A percentile compares a stretch with the other conserved stretches of the same genome.
phyloP scores from a whole-genome alignment of 2,113 vertebrate genomes.

The Pangasianodon hypophthalmus region DNA sequence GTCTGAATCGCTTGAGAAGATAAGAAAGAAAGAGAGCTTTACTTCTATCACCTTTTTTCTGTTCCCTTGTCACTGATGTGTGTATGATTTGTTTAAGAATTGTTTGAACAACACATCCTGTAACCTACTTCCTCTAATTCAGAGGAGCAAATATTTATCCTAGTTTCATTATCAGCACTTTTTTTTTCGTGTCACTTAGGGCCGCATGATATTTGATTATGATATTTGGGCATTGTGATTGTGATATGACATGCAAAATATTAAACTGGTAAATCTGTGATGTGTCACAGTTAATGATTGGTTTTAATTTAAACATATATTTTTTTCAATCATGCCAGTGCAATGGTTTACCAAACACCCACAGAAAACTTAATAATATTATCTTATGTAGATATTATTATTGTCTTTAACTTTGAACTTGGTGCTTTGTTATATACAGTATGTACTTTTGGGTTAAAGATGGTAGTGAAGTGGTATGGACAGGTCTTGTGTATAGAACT shows the following conservation, averaged over 20 bases:
- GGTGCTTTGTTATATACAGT: not conserved
- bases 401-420: not conserved
- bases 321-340: not conserved
- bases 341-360: not conserved
- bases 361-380: not conserved
- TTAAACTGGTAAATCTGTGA: not conserved
- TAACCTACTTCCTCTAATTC: slow-evolving; percentile 31
- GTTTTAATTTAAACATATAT: not conserved
- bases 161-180: slow-evolving; percentile 4
- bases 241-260: not conserved
- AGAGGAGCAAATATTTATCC: not conserved
- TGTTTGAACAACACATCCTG: slow-evolving; percentile 20
- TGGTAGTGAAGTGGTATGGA: not conserved
- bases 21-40: not conserved
- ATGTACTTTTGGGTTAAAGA: not conserved
- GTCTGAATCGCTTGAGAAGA: not conserved
- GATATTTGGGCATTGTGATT: not conserved
- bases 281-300: not conserved
- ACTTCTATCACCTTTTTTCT: slow-evolving; percentile 17
- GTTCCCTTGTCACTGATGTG: not conserved
- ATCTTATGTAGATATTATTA: not conserved
- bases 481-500: not conserved
- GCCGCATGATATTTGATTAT: not conserved
- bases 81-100: not conserved
- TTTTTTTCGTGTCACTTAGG: not conserved